These are phyloP conservation scores for Dendrocopos noguchii DNA, from an alignment of 2,113 vertebrate genomes.

Conservation along the genomic window DNA sequence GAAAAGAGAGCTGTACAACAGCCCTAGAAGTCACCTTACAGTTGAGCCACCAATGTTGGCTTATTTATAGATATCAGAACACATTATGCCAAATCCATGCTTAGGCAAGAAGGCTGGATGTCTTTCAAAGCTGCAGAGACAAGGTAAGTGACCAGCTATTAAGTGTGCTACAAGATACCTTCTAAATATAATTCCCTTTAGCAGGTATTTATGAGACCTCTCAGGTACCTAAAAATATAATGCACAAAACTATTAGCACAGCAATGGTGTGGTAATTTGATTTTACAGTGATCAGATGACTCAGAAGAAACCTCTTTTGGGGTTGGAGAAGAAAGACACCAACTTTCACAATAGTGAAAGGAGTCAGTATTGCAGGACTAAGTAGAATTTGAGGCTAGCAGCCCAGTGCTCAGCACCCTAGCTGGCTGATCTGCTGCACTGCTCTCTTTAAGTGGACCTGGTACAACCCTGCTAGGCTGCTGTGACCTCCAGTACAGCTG, in stretches of 20 bases:
- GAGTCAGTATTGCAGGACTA: neutral
- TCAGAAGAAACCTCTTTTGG: neutral
- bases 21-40: neutral
- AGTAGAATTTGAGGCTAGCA: neutral
- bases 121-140: slow-evolving; percentile 17
- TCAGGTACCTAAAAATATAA: slow-evolving; percentile 2
- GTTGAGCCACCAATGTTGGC: neutral
- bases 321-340: neutral
- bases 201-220: neutral
- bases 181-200: slow-evolving; percentile 53
- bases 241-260: neutral
- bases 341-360: neutral
- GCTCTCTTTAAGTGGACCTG: neutral
- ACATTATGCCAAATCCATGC: neutral
- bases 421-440: neutral
- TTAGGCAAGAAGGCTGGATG: neutral
- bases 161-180: slow-evolving; percentile 24
- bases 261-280: neutral
- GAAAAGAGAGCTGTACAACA: neutral
- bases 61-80: neutral
- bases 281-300: neutral
- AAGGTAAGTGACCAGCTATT: slow-evolving; percentile 7
- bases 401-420: neutral
- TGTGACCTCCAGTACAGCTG: neutral
- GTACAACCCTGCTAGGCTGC: neutral